These are phyloP conservation scores for Aporophyla nigra DNA, from an alignment of 2,888 invertebrate species.

Conservation along the genomic window DNA sequence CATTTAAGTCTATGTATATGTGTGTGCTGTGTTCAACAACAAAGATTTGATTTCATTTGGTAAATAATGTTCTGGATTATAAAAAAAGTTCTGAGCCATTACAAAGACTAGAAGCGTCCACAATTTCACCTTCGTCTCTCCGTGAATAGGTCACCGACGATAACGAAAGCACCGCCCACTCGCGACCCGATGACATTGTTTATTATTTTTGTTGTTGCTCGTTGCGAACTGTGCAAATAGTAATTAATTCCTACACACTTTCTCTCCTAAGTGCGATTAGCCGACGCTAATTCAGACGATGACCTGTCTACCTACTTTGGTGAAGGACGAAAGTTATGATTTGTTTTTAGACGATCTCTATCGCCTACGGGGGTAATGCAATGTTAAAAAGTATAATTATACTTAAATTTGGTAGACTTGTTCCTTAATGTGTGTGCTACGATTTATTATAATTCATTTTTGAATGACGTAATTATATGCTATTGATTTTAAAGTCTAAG, in stretches of 20 bases:
- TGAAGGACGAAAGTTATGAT: conserved; percentile 74
- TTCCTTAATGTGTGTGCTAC: conserved; percentile 37
- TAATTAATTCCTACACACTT: conserved; percentile 88
- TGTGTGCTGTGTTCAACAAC: too few relatives aligned
- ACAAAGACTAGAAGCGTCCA: conserved; percentile 21
- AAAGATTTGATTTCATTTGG: too few relatives aligned
- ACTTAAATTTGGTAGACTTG: conserved; percentile 17
- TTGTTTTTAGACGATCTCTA: conserved; percentile 67
- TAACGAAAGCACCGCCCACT: conserved; percentile 74
- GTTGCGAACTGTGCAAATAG: conserved; percentile 79
- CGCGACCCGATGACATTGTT: conserved; percentile 84
- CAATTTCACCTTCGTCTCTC: conserved; percentile 22
- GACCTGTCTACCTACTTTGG: conserved; percentile 82
- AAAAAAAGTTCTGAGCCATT: neutral
- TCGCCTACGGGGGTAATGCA: conserved; percentile 46
- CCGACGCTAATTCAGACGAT: conserved; percentile 76
- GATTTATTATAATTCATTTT: conserved; percentile 29
- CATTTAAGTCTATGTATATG: too few relatives aligned
- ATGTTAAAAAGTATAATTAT: conserved; percentile 44
- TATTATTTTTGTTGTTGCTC: conserved; percentile 82
- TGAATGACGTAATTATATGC: conserved; percentile 41
- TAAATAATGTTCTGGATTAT: neutral
- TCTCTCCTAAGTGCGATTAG: conserved; percentile 74
- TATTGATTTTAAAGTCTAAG: conserved; percentile 8
- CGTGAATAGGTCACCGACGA: conserved; percentile 53